These are phyloP conservation scores for Sterna hirundo DNA, from an alignment of 2,113 vertebrate genomes.

Conservation along the genomic window DNA sequence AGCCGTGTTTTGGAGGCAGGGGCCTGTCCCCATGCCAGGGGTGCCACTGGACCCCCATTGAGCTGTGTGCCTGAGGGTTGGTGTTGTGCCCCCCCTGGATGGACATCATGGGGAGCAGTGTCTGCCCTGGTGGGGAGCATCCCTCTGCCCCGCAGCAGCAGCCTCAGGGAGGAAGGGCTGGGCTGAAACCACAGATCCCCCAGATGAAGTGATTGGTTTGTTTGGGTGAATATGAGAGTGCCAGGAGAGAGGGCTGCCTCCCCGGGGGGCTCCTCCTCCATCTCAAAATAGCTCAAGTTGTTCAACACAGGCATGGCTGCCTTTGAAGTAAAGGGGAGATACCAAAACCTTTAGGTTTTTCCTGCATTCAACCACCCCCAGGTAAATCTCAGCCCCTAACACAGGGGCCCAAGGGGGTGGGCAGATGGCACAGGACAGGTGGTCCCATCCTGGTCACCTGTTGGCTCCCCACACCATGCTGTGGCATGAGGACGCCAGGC, in stretches of 20 bases:
- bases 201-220: background rate
- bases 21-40: rapidly evolving
- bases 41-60: rapidly evolving
- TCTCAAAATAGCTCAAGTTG: background rate
- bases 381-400: background rate
- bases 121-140: background rate
- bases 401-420: background rate
- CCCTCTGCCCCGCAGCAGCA: background rate
- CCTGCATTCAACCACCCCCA: rapidly evolving
- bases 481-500: background rate
- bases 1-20: background rate
- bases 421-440: background rate
- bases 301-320: background rate
- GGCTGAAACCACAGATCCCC: background rate
- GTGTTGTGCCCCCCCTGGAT: rapidly evolving
- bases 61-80: background rate
- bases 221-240: background rate
- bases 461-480: background rate
- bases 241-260: background rate
- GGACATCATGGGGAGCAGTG: background rate
- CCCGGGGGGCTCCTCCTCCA: rapidly evolving
- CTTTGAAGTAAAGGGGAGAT: background rate
- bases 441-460: rapidly evolving
- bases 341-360: background rate
- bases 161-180: background rate